A percentile compares a stretch with the other conserved stretches of the same genome.
Evolutionary conservation across 2,113 vertebrate genomes (phyloP).

Genomic region (Pipra filicauda): DNA sequence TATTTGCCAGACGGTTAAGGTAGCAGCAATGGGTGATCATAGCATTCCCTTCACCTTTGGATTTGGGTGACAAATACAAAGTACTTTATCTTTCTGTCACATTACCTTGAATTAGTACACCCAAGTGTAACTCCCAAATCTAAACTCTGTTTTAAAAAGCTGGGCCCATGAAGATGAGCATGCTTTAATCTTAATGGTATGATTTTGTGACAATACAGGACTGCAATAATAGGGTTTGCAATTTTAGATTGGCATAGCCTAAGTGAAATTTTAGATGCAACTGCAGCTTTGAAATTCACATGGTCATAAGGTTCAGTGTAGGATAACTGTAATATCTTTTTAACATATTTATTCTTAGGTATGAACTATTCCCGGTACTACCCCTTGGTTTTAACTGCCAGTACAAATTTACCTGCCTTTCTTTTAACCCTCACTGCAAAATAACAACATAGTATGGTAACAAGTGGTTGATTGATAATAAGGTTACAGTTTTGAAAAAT

Average conservation of each 20-base stretch:
- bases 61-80: not conserved
- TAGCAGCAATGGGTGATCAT: not conserved
- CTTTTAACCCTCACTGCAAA: not conserved
- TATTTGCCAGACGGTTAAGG: not conserved
- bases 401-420: not conserved
- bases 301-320: not conserved
- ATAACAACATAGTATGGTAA: not conserved
- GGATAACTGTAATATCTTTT: not conserved
- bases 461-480: not conserved
- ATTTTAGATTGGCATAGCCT: not conserved
- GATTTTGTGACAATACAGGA: not conserved
- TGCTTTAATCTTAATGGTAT: not conserved
- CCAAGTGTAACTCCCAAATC: not conserved
- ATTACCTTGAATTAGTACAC: not conserved
- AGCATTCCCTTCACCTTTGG: not conserved
- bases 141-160: not conserved
- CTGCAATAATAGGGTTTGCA: not conserved
- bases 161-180: not conserved
- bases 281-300: not conserved
- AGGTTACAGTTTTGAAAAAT: not conserved
- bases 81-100: not conserved
- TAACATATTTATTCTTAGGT: not conserved
- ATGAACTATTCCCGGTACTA: not conserved
- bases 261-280: not conserved
- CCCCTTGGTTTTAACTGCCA: not conserved